Percentiles rank a stretch among this genome's conserved stretches.
Conservation (phyloP, 2,888 invertebrate species). For the Platypus cylindrus region DNA sequence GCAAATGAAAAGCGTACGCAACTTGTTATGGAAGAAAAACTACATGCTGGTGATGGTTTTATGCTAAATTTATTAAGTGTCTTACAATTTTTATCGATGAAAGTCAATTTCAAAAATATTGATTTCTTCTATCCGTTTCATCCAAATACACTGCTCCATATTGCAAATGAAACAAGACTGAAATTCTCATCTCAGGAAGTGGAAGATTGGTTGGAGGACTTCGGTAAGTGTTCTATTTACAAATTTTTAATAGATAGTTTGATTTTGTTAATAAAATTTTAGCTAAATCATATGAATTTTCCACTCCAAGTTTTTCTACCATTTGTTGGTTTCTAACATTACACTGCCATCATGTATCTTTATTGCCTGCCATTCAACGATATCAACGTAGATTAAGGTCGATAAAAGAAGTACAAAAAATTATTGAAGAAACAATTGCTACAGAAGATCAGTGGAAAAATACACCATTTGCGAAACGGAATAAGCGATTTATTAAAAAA, state of each 20-base stretch:
- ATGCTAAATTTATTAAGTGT: conserved; percentile 89
- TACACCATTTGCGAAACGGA: conserved; percentile 60
- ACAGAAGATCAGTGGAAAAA: conserved; percentile 75
- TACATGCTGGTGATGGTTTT: conserved; percentile 86
- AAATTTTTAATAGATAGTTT: neutral
- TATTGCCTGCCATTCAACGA: conserved; percentile 79
- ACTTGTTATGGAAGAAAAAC: conserved; percentile 76
- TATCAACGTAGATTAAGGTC: conserved; percentile 63
- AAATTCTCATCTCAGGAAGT: conserved; percentile 74
- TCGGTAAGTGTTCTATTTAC: conserved; percentile 39
- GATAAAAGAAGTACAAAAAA: conserved; percentile 74
- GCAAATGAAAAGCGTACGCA: conserved; percentile 81
- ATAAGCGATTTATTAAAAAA: conserved; percentile 69
- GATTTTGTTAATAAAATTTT: conserved; percentile 9
- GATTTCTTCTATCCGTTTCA: conserved; percentile 84
- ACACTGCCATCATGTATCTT: conserved; percentile 84
- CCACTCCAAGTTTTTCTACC: conserved; percentile 83
- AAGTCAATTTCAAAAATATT: conserved; percentile 82
- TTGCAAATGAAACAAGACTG: conserved; percentile 68
- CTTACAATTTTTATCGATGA: conserved; percentile 77
- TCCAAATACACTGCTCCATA: conserved; percentile 56
- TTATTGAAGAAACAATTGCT: conserved; percentile 71
- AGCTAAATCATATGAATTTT: conserved; percentile 51
- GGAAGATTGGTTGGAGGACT: conserved; percentile 55
- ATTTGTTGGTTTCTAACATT: conserved; percentile 95